Conservation (phyloP, 2,888 invertebrate genomes). For the Chrysolina americana region DNA sequence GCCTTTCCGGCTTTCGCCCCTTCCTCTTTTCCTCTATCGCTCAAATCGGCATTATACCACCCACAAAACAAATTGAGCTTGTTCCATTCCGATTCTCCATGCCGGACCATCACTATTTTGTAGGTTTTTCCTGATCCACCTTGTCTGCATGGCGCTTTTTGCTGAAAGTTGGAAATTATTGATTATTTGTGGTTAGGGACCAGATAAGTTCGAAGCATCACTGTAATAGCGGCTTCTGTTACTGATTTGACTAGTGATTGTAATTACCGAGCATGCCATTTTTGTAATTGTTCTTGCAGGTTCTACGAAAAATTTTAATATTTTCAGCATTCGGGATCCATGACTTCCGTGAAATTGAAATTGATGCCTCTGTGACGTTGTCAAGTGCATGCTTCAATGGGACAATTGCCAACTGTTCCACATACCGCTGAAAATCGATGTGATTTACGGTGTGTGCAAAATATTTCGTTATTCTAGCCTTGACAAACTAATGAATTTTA, state of each 20-base stretch:
- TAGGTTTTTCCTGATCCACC: slow-evolving; percentile 43
- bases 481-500: too few relatives aligned
- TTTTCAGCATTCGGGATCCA: slow-evolving; percentile 16
- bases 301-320: background rate
- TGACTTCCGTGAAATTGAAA: slow-evolving; percentile 11
- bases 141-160: slow-evolving; percentile 22
- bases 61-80: slow-evolving; percentile 75
- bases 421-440: background rate
- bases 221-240: background rate
- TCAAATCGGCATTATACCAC: slow-evolving; percentile 74
- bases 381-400: background rate
- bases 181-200: slow-evolving; percentile 9
- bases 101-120: slow-evolving; percentile 71
- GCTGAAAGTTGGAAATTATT: slow-evolving; percentile 18
- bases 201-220: background rate
- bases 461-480: background rate
- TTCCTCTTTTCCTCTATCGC: slow-evolving; percentile 78
- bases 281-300: slow-evolving; percentile 8
- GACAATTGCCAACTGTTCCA: slow-evolving; percentile 13
- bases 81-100: slow-evolving; percentile 77
- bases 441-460: background rate
- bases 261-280: slow-evolving; percentile 31
- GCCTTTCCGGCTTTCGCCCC: slow-evolving; percentile 82
- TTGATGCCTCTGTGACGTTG: background rate
- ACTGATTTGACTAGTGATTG: background rate